Conservation (phyloP, 2,888 invertebrate species). For the Dastarcus helophoroides region DNA sequence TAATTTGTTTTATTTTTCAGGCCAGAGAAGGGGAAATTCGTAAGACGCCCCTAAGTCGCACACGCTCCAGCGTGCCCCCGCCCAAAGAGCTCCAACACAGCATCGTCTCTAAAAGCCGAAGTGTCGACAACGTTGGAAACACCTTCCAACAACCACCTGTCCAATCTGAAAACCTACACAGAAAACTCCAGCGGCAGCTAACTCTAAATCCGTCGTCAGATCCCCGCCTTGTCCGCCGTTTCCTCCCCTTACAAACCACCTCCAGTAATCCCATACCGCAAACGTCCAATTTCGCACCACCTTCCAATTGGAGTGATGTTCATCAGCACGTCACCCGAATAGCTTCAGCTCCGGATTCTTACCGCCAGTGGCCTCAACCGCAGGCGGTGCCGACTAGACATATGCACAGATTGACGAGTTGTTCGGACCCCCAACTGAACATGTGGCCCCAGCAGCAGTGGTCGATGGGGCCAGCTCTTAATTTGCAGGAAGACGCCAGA, state of each 20-base stretch:
- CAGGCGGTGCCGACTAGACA: slow-evolving; percentile 21
- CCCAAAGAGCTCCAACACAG: slow-evolving; percentile 38
- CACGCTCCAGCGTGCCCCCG: slow-evolving; percentile 49
- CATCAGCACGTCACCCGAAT: slow-evolving; percentile 58
- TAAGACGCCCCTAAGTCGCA: slow-evolving; percentile 54
- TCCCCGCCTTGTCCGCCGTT: slow-evolving; percentile 47
- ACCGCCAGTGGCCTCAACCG: slow-evolving; percentile 39
- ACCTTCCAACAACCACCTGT: slow-evolving; percentile 18
- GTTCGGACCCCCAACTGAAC: slow-evolving; percentile 56
- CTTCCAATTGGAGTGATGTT: slow-evolving; percentile 28
- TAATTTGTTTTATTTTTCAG: slow-evolving; percentile 18
- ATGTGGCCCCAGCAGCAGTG: slow-evolving; percentile 37
- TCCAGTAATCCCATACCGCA: slow-evolving; percentile 9
- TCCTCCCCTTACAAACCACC: slow-evolving; percentile 9
- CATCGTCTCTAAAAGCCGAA: slow-evolving; percentile 42
- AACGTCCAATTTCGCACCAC: slow-evolving; percentile 5
- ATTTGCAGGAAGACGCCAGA: slow-evolving; percentile 50
- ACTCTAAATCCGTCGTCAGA: slow-evolving; percentile 74
- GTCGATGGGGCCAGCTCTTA: slow-evolving; percentile 35
- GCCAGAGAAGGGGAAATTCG: slow-evolving; percentile 34
- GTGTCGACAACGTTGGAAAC: slow-evolving; percentile 41
- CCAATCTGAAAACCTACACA: slow-evolving; percentile 51
- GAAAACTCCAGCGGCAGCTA: slow-evolving; percentile 67
- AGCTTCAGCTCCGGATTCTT: slow-evolving; percentile 60
- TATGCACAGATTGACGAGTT: slow-evolving; percentile 40